A percentile compares a stretch with the other conserved stretches of the same genome.
Conservation (phyloP, 2,888 invertebrate genomes). For the Metalampra italica region DNA sequence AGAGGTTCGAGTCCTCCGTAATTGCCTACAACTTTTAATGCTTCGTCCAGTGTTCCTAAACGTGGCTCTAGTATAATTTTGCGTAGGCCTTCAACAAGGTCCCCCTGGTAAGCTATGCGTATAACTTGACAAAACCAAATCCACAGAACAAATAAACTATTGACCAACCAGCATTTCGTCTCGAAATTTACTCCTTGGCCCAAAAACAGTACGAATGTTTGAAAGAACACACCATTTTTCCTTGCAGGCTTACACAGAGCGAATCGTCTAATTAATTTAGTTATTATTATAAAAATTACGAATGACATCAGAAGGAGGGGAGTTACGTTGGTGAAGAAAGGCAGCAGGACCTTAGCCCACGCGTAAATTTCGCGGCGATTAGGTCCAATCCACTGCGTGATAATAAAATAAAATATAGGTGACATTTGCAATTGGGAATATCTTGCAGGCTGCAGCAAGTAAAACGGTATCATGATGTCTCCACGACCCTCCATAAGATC, state of each 20-base stretch:
- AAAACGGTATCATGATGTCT: slow-evolving; percentile 44
- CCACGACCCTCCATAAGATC: slow-evolving; percentile 32
- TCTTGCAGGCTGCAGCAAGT: slow-evolving; percentile 29
- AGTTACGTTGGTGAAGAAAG: slow-evolving; percentile 34
- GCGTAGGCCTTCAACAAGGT: slow-evolving; percentile 40
- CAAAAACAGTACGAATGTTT: slow-evolving; percentile 40
- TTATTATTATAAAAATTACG: slow-evolving; percentile 22
- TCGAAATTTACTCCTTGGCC: slow-evolving; percentile 38
- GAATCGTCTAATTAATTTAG: slow-evolving; percentile 22
- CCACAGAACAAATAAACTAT: slow-evolving; percentile 43
- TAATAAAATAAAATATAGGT: slow-evolving; percentile 25
- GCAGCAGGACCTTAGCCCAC: slow-evolving; percentile 41
- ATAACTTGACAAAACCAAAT: slow-evolving; percentile 51
- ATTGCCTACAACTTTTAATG: slow-evolving; percentile 31
- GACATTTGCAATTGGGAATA: slow-evolving; percentile 32
- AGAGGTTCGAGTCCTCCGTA: slow-evolving; percentile 36
- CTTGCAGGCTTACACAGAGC: slow-evolving; percentile 14
- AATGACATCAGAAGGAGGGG: slow-evolving; percentile 29
- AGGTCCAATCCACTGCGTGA: slow-evolving; percentile 45
- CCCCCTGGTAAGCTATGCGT: slow-evolving; percentile 50
- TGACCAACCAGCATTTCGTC: slow-evolving; percentile 34
- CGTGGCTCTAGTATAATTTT: slow-evolving; percentile 36
- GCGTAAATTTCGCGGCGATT: slow-evolving; percentile 32
- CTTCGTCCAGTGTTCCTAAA: slow-evolving; percentile 31
- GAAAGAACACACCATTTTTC: slow-evolving; percentile 23